These are phyloP conservation scores for Okapia johnstoni DNA, from an alignment of 2,113 vertebrate genomes.

Conservation along the genomic window DNA sequence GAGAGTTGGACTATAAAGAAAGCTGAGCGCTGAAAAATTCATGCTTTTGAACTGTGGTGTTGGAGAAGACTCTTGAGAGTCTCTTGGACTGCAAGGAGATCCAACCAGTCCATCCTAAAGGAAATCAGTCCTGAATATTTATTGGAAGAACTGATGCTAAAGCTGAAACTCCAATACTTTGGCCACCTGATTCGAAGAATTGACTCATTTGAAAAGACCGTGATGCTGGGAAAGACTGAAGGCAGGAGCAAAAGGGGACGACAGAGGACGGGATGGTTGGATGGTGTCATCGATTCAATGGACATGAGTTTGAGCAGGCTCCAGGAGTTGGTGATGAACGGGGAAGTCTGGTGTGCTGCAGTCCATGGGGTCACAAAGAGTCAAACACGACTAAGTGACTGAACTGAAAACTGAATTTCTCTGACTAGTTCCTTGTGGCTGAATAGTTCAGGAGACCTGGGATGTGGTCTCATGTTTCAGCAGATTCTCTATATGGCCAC, in stretches of 20 bases:
- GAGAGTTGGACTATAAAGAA: neutral
- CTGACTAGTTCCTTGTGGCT: neutral
- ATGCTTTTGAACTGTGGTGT: neutral
- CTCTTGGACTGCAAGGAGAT: neutral
- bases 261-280: neutral
- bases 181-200: neutral
- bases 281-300: neutral
- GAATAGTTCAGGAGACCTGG: neutral
- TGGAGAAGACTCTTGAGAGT: neutral
- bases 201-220: neutral
- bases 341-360: neutral
- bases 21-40: neutral
- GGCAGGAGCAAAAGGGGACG: accelerated
- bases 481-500: neutral
- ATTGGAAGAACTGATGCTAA: neutral
- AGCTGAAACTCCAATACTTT: neutral
- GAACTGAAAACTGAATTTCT: neutral
- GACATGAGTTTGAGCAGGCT: neutral
- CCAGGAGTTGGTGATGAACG: neutral
- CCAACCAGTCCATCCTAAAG: neutral
- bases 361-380: neutral
- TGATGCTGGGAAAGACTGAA: neutral
- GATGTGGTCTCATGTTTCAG: neutral
- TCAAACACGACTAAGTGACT: neutral
- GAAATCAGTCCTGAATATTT: neutral